Percentiles rank a stretch among this genome's conserved stretches.
Conservation (phyloP, 2,113 vertebrate genomes). For the Nesogale talazaci region DNA sequence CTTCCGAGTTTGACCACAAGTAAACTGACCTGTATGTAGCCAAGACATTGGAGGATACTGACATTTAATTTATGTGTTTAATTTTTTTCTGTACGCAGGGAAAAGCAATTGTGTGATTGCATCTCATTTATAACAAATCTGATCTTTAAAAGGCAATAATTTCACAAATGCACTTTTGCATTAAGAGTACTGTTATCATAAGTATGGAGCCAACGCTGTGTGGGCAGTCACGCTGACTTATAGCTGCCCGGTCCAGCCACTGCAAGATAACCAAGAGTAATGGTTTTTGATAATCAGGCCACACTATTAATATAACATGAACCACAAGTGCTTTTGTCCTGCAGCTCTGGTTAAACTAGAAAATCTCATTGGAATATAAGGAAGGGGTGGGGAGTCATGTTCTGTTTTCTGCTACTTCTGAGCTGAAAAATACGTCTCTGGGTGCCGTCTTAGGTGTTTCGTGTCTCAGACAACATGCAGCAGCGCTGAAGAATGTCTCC, state of each 20-base stretch:
- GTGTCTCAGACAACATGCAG: not conserved
- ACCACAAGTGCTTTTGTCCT: constrained; percentile 86
- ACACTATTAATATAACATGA: constrained; percentile 91
- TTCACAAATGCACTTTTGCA: constrained; percentile 84
- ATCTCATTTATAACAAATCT: constrained; percentile 83
- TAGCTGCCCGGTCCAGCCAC: constrained; percentile 81
- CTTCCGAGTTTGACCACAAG: constrained; percentile 80
- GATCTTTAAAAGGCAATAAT: constrained; percentile 86
- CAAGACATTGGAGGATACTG: constrained; percentile 73
- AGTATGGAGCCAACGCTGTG: constrained; percentile 82
- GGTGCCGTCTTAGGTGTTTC: constrained; percentile 72
- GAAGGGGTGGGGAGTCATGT: constrained; percentile 78
- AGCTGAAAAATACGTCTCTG: constrained; percentile 73
- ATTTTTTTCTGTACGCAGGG: constrained; percentile 78
- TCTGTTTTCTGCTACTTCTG: constrained; percentile 80
- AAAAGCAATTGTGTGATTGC: constrained; percentile 79
- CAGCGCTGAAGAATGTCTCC: constrained; percentile 63
- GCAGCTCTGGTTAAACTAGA: constrained; percentile 85
- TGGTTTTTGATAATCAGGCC: constrained; percentile 90
- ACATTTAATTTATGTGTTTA: constrained; percentile 82
- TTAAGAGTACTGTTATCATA: constrained; percentile 86
- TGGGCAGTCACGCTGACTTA: constrained; percentile 87
- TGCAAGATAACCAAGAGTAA: constrained; percentile 90
- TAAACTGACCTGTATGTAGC: constrained; percentile 79
- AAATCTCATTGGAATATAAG: constrained; percentile 89